Evolutionary conservation across 2,888 invertebrate genomes (phyloP).

Genomic region (Azorinus chamasolen): DNA sequence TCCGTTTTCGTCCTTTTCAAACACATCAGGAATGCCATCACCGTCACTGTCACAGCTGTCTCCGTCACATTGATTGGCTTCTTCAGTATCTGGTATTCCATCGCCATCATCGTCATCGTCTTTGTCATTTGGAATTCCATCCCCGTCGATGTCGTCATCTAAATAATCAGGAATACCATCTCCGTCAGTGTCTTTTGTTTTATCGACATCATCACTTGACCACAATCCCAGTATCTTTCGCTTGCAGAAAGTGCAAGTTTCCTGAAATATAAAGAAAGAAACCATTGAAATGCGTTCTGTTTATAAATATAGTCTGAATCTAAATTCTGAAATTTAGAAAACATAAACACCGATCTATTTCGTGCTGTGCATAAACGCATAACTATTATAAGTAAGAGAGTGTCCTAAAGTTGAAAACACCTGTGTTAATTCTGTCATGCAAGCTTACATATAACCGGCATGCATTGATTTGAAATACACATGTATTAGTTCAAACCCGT

Average conservation of each 20-base stretch:
- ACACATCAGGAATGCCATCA: constrained; percentile 77
- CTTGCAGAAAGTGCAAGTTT: constrained; percentile 74
- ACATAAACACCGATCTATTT: too few relatives aligned
- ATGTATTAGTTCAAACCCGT: too few relatives aligned
- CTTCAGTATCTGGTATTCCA: constrained; percentile 73
- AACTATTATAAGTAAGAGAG: too few relatives aligned
- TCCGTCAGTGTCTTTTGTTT: constrained; percentile 71
- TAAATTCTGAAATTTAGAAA: too few relatives aligned
- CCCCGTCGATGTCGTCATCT: constrained; percentile 75
- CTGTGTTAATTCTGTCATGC: too few relatives aligned
- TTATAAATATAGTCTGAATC: too few relatives aligned
- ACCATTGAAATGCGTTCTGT: too few relatives aligned
- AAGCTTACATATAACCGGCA: too few relatives aligned
- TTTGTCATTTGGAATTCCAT: constrained; percentile 77
- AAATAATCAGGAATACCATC: constrained; percentile 75
- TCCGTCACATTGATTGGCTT: constrained; percentile 75
- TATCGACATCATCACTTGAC: constrained; percentile 70
- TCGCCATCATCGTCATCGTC: constrained; percentile 66
- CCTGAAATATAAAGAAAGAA: constrained; percentile 55
- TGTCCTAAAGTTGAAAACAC: too few relatives aligned
- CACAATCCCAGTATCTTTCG: constrained; percentile 72
- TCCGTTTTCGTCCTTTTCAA: constrained; percentile 73
- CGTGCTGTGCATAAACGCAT: too few relatives aligned
- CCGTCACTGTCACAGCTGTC: constrained; percentile 77
- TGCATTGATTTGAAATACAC: too few relatives aligned